Base-by-base conservation (phyloP, 2,113 vertebrate species). In the Hippoglossus stenolepis region DNA sequence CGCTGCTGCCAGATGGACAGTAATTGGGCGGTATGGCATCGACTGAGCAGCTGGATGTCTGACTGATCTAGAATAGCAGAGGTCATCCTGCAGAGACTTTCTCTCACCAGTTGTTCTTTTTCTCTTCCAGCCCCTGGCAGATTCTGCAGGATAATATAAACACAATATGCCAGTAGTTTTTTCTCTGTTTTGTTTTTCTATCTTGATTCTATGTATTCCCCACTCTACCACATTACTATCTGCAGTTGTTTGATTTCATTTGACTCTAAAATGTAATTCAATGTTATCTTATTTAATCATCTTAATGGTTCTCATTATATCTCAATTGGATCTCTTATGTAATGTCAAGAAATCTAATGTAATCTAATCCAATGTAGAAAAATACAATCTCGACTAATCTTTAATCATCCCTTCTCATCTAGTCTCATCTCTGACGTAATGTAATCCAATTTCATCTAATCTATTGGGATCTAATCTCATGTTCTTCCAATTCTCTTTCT, bases 1-100 rank as follows among this genome's bases (percentile, higher is more conserved):
- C 38, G 10, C 65, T 15, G 59, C n/a, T 59, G 70, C 40, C 86
- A 87, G 81, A 85, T 69, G 86, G 77, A 82, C 72, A 72, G 70
- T 83, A 69, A 81, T 65, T 62, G 73, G 69, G 28, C 60, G 56
- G 51, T 68, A 35, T 68, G 77, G 65, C 56, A 49, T n/a, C 49
- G 63, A 80, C 57, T 24, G 71, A 77, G 70, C 80, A 78, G 72
- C 85, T 84, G 76, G 70, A 87, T 31, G 73, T 74, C 59, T 45
- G 77, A 83, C 77, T 68, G 45, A 70, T 65, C 20, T 38, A 47
- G 24, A 77, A 73, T 54, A 73, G 79, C 66, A 43, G 2, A 1
- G 7, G 26, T 47, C 38, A 45, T 60, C 67, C 56, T 65, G 54
- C 57, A 71, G 72, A 75, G 59, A 43, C 68, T 81, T 40, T 35